A percentile compares a stretch with the other conserved stretches of the same genome.
Conservation (phyloP, 2,888 invertebrate genomes). For the Tolmerus cingulatus region DNA sequence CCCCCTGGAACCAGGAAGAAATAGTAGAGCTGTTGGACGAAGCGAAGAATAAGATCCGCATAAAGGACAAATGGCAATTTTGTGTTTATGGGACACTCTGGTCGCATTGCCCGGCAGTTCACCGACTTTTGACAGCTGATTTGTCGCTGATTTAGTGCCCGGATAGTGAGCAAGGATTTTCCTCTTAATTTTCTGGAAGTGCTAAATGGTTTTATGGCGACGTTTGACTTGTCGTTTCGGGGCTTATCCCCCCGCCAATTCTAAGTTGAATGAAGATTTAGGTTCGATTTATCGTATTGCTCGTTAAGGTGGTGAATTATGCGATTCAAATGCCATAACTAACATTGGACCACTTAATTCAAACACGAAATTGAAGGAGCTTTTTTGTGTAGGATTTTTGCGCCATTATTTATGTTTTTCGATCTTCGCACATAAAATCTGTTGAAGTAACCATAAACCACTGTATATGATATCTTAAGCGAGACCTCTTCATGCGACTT, state of each 20-base stretch:
- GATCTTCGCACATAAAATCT: too few species aligned
- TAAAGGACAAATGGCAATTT: slow-evolving; percentile 11
- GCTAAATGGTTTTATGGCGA: neutral
- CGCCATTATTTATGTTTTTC: too few species aligned
- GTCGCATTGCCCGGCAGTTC: neutral
- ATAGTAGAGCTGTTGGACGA: neutral
- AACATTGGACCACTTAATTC: neutral
- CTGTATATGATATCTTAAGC: too few species aligned
- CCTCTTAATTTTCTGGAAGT: slow-evolving; percentile 15
- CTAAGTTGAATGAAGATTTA: neutral
- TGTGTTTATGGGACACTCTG: slow-evolving; percentile 24
- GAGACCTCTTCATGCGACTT: too few species aligned
- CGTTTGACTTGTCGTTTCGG: neutral
- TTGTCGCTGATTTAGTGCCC: slow-evolving; percentile 18
- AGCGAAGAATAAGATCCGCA: neutral
- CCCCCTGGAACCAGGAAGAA: neutral
- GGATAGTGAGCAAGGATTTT: slow-evolving; percentile 3
- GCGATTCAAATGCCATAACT: neutral
- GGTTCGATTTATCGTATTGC: neutral
- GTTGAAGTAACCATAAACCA: too few species aligned
- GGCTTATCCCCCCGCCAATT: neutral
- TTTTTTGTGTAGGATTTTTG: too few species aligned
- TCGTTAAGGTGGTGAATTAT: neutral
- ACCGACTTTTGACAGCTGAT: slow-evolving; percentile 30
- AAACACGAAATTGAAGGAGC: neutral